Conservation (phyloP, 2,888 invertebrate genomes). For the Sphinx pinastri region DNA sequence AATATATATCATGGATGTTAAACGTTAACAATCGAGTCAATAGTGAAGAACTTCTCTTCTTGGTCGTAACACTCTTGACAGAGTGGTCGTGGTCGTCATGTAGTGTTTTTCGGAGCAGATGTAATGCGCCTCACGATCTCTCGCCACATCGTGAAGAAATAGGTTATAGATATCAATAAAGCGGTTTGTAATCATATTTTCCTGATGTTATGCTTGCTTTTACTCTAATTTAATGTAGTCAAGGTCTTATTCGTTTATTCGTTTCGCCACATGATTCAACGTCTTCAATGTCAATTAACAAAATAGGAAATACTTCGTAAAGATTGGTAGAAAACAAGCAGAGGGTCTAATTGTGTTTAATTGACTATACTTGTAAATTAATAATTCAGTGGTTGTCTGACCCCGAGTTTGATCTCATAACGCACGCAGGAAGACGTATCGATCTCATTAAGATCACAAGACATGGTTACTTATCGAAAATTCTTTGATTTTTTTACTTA, state of each 20-base stretch:
- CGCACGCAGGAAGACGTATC: constrained; percentile 68
- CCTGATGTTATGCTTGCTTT: no score
- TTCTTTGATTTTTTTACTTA: constrained; percentile 63
- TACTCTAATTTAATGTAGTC: not conserved
- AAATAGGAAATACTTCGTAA: constrained; percentile 43
- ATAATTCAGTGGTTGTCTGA: constrained; percentile 71
- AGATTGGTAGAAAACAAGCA: constrained; percentile 43
- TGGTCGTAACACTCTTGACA: no score
- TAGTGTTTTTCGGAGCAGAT: no score
- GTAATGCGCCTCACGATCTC: no score
- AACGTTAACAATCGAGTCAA: not conserved
- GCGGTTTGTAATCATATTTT: no score
- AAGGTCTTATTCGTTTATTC: not conserved
- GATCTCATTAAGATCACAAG: constrained; percentile 69
- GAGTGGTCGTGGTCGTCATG: no score
- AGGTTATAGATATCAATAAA: no score
- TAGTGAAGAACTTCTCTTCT: not conserved
- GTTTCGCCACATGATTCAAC: not conserved
- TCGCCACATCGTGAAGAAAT: not conserved
- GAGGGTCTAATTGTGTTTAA: constrained; percentile 66
- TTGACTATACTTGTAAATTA: constrained; percentile 78
- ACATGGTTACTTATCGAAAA: constrained; percentile 72
- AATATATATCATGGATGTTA: not conserved
- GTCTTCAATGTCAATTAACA: not conserved
- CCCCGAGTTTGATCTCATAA: constrained; percentile 77